phyloP scores from a whole-genome alignment of 1,140 invertebrate species.

The Venturia canescens region DNA sequence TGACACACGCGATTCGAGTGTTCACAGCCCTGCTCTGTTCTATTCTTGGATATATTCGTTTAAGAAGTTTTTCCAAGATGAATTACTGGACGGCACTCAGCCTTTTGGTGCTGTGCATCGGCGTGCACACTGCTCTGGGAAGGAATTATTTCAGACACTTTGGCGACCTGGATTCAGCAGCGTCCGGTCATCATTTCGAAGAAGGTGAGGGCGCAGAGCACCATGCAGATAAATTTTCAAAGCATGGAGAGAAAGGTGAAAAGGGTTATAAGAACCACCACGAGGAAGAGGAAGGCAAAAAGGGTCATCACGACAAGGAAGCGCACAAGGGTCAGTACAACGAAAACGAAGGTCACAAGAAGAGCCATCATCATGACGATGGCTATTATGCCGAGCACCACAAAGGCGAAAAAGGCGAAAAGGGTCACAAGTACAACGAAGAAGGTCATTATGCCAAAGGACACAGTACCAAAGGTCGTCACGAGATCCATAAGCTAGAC shows the following conservation, averaged over 20 bases:
- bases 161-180: slow-evolving; percentile 68
- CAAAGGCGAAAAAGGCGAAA: slow-evolving; percentile 85
- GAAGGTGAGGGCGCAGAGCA: slow-evolving; percentile 81
- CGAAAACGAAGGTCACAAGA: slow-evolving; percentile 86
- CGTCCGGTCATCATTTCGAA: slow-evolving; percentile 77
- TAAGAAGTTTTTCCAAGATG: neutral
- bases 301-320: slow-evolving; percentile 81
- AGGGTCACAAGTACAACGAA: slow-evolving; percentile 85
- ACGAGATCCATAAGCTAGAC: slow-evolving; percentile 88
- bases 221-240: slow-evolving; percentile 80
- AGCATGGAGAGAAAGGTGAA: slow-evolving; percentile 76
- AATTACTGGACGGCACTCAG: neutral
- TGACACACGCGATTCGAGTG: neutral
- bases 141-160: neutral
- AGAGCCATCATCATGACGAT: slow-evolving; percentile 86
- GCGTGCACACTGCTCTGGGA: neutral
- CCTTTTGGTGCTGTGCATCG: slow-evolving; percentile 2
- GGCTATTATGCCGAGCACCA: slow-evolving; percentile 84
- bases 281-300: slow-evolving; percentile 81
- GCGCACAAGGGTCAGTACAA: slow-evolving; percentile 79
- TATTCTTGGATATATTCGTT: neutral
- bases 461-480: slow-evolving; percentile 86
- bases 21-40: neutral
- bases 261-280: slow-evolving; percentile 84
- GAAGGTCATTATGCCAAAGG: slow-evolving; percentile 89